A percentile compares a stretch with the other conserved stretches of the same genome.
These are phyloP conservation scores for Falco punctatus DNA, from an alignment of 2,113 vertebrate genomes.

Conservation along the genomic window DNA sequence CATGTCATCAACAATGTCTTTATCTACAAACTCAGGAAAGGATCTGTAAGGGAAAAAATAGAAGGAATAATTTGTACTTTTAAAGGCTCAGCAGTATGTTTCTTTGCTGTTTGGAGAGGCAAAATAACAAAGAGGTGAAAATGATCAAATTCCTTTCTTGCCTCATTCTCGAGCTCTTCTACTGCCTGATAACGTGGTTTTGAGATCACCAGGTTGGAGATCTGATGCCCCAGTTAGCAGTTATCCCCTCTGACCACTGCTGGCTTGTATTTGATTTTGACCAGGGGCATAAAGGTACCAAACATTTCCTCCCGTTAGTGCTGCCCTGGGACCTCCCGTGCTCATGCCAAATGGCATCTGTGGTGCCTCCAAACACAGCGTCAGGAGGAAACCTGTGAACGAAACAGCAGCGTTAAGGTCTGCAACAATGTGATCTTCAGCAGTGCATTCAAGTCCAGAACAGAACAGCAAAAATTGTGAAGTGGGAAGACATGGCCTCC, in stretches of 20 bases:
- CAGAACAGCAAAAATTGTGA: not conserved
- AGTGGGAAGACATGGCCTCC: not conserved
- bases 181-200: too few species aligned
- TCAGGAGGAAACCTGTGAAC: not conserved
- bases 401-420: not conserved
- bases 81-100: not conserved
- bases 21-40: not conserved
- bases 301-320: not conserved
- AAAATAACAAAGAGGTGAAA: not conserved
- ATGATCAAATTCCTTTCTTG: not conserved
- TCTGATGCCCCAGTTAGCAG: not conserved
- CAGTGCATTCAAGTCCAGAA: fast-evolving
- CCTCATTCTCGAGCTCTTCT: not conserved
- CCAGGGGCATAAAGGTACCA: not conserved
- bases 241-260: not conserved
- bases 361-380: not conserved
- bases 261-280: not conserved
- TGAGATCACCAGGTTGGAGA: not conserved
- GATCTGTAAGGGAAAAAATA: not conserved
- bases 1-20: not conserved
- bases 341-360: not conserved
- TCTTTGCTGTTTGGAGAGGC: not conserved
- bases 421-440: not conserved
- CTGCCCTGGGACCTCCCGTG: not conserved
- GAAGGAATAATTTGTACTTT: not conserved